A percentile compares a stretch with the other conserved stretches of the same genome.
Evolutionary conservation across 2,888 invertebrate species (phyloP).

Genomic region (Teinopalpus imperialis): DNA sequence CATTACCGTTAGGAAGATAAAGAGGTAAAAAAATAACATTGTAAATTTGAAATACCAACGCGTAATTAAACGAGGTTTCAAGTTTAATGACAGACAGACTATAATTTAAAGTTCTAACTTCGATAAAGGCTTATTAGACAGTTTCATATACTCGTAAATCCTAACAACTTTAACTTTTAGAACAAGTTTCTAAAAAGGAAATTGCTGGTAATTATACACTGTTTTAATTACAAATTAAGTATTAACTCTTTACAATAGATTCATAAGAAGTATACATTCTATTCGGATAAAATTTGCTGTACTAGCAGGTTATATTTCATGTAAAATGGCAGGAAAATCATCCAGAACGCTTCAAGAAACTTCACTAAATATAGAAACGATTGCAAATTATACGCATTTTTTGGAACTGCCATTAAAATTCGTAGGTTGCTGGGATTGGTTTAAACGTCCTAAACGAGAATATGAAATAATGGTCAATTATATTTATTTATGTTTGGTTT

Average conservation of each 20-base stretch:
- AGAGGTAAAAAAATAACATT: too few relatives aligned
- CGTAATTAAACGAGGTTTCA: too few relatives aligned
- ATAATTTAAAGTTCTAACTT: slow-evolving; percentile 25
- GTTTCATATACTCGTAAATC: too few relatives aligned
- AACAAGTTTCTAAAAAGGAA: too few relatives aligned
- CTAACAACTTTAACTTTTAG: too few relatives aligned
- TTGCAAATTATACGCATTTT: slow-evolving; percentile 50
- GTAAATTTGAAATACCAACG: too few relatives aligned
- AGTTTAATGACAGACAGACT: too few relatives aligned
- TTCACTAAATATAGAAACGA: slow-evolving; percentile 35
- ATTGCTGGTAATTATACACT: slow-evolving; percentile 9
- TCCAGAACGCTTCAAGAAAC: slow-evolving; percentile 22
- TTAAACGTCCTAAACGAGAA: slow-evolving; percentile 37
- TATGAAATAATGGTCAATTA: slow-evolving; percentile 47
- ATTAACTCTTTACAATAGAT: background rate
- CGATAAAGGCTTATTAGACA: background rate
- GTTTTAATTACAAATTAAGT: slow-evolving; percentile 1
- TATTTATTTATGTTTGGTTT: slow-evolving; percentile 49
- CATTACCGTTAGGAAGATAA: too few relatives aligned
- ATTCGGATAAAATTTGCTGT: too few relatives aligned
- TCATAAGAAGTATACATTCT: background rate
- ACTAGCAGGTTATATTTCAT: background rate
- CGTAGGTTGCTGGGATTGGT: slow-evolving; percentile 68
- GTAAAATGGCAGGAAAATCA: slow-evolving; percentile 7
- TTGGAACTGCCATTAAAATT: slow-evolving; percentile 54